Evolutionary conservation across 2,888 invertebrate genomes (phyloP), one percentile per base, ranked within the genome.

Genomic region (Cosmia trapezina): DNA sequence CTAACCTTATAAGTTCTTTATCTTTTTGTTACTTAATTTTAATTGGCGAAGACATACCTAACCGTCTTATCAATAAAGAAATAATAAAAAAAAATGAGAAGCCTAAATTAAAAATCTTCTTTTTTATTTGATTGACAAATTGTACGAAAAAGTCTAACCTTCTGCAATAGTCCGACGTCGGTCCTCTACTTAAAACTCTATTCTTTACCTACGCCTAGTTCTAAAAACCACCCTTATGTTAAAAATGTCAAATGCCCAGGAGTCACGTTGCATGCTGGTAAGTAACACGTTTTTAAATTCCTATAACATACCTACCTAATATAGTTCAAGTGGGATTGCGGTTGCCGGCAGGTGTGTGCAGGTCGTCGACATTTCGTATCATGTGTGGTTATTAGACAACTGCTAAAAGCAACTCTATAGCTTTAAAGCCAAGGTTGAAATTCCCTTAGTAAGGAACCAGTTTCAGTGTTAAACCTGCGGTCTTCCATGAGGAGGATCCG

Each of bases 301-400:
- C 83, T 87, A 84, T 86, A 85, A 88, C 86, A 87, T 86, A 88
- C 88, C 87, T 86, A 88, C 88, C 87, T 86, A 90, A 90, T 87
- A 87, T 87, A 87, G 86, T 87, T 83, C 89, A 88, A 87, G 90
- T 90, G 73, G 90, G 87, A 91, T 91, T 92, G 92, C 88, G 91
- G 92, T 91, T 87, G 80, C 63, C 83, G 89, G 91, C 93, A 93
- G 93, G 93, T 93, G 93, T 88, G 87, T 85, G 56, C 89, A 90
- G 93, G 93, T 93, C 93, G 92, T 90, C 93, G 93, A 93, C 93
- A 90, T 91, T 90, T 86, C 87, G 87, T 87, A 89, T 86, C 88
- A 87, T 88, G 85, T 86, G 83, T 77, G 45, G 22, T 53, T 60
- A 5, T 65, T 70, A 41, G 4, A 9, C n/a, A 47, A 57, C 41